Conservation (phyloP, 2,888 invertebrate species). For the Amorpha juglandis region DNA sequence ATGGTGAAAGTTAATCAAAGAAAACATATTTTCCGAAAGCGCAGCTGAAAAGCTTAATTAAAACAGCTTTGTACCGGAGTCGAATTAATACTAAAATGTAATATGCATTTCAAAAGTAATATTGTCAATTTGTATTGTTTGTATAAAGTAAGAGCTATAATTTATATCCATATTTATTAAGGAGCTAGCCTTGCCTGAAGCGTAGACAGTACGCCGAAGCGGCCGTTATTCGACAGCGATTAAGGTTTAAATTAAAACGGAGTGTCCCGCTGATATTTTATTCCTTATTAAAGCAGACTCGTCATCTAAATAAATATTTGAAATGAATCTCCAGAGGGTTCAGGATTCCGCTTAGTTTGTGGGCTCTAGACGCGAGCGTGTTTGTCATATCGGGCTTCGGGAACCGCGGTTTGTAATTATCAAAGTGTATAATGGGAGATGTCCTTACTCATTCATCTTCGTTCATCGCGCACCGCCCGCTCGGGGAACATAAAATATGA, state of each 20-base stretch:
- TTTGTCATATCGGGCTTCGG: conserved; percentile 27
- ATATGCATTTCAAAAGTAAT: conserved; percentile 46
- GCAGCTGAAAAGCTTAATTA: too few species aligned
- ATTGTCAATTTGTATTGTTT: conserved; percentile 53
- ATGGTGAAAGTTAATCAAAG: too few species aligned
- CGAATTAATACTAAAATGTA: conserved; percentile 41
- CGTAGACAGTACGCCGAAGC: conserved; percentile 42
- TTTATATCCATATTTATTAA: conserved; percentile 65
- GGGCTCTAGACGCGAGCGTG: conserved; percentile 8
- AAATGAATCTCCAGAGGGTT: conserved; percentile 51
- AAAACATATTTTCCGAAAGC: too few species aligned
- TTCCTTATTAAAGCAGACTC: conserved; percentile 55
- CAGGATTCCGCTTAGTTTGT: conserved; percentile 26
- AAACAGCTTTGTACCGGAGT: neutral
- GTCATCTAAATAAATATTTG: conserved; percentile 68
- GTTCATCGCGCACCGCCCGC: neutral
- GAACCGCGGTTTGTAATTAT: conserved; percentile 19
- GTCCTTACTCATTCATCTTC: conserved; percentile 3
- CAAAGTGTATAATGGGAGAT: conserved; percentile 18
- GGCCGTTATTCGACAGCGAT: conserved; percentile 53
- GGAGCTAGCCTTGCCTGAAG: conserved; percentile 45
- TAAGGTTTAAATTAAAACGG: conserved; percentile 58
- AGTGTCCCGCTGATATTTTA: conserved; percentile 54
- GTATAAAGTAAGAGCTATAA: conserved; percentile 49
- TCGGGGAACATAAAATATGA: conserved; percentile 2